phyloP scores from a whole-genome alignment of 1,140 invertebrate species.

The Phenacoccus solenopsis region DNA sequence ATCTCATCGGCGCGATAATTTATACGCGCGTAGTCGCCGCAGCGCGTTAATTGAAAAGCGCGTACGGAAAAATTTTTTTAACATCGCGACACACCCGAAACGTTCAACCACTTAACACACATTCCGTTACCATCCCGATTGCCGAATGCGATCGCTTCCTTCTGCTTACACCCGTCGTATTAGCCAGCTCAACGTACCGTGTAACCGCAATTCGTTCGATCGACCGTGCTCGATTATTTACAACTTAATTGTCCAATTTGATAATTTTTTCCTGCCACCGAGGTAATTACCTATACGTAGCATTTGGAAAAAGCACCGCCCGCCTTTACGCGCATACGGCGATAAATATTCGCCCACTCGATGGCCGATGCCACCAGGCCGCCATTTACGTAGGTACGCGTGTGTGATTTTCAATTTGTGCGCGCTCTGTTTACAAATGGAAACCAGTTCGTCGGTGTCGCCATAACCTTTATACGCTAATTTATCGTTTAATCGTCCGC shows the following conservation, averaged over 20 bases:
- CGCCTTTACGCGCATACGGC: not conserved
- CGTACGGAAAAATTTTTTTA: not conserved
- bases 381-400: no score
- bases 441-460: no score
- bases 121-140: not conserved
- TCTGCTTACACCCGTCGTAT: not conserved
- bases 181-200: not conserved
- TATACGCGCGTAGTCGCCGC: not conserved
- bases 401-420: no score
- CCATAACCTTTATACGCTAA: no score
- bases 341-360: not conserved
- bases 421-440: no score
- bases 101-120: not conserved
- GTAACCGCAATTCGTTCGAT: not conserved
- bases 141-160: not conserved
- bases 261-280: not conserved
- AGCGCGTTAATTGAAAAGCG: no score
- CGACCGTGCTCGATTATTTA: not conserved
- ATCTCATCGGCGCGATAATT: not conserved
- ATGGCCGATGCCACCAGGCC: no score
- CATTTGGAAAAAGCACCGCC: not conserved
- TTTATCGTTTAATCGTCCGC: no score
- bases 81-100: not conserved
- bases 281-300: not conserved
- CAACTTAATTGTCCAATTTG: not conserved